Percentiles rank a stretch among this genome's conserved stretches.
These are phyloP conservation scores for Dendronephthya gigantea DNA, from an alignment of 64 coral and sea anemone genomes.

Conservation along the genomic window DNA sequence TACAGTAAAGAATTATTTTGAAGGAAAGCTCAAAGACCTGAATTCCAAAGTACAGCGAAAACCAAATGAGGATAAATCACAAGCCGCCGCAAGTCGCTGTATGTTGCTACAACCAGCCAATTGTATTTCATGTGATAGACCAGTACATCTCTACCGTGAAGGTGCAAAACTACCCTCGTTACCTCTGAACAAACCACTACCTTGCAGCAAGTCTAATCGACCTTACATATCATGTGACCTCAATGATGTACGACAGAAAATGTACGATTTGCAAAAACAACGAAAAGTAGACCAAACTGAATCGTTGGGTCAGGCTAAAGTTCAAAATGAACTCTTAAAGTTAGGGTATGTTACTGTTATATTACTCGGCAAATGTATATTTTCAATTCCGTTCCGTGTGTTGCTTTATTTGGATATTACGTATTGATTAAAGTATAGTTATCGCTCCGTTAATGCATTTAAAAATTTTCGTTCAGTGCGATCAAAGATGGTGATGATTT, in stretches of 20 bases:
- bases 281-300: neutral
- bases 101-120: neutral
- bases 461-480: neutral
- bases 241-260: neutral
- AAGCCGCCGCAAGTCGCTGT: neutral
- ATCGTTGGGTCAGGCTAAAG: constrained; percentile 1
- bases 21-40: constrained; percentile 12
- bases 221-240: neutral
- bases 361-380: neutral
- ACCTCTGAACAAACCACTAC: neutral
- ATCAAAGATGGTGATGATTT: constrained; percentile 38
- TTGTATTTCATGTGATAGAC: constrained; percentile 14
- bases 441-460: no score
- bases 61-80: neutral
- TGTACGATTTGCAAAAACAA: neutral
- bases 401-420: no score
- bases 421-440: no score
- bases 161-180: neutral
- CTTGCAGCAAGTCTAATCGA: neutral
- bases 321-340: constrained; percentile 2
- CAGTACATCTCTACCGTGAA: neutral
- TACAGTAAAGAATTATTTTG: neutral
- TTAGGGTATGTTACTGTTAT: neutral
- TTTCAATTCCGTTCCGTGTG: no score
- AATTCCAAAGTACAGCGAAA: neutral